These are phyloP conservation scores for Peromyscus eremicus DNA, from an alignment of 2,797 vertebrate genomes.

Conservation along the genomic window DNA sequence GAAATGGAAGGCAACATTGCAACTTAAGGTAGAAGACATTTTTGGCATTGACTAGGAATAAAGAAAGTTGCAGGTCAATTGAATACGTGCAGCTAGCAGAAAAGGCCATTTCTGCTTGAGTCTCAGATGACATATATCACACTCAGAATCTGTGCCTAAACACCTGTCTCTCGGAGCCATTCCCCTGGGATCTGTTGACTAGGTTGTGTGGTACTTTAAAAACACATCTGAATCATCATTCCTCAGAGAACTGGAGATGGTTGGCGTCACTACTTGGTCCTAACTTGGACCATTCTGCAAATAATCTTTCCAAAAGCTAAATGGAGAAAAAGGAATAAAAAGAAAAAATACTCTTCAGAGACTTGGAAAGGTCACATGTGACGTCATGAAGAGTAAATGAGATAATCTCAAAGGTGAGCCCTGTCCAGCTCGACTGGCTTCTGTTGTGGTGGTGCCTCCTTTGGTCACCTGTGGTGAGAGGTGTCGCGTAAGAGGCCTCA, in stretches of 20 bases:
- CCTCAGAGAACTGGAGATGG: constrained; percentile 67
- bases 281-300: constrained; percentile 75
- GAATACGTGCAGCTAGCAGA: constrained; percentile 40
- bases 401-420: constrained; percentile 47
- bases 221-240: constrained; percentile 75
- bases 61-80: neutral
- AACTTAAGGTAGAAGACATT: neutral
- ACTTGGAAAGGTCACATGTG: constrained; percentile 80
- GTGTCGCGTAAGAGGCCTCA: constrained; percentile 62
- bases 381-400: constrained; percentile 66
- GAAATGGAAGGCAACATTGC: constrained; percentile 12
- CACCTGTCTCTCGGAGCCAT: constrained; percentile 66
- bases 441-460: constrained; percentile 4
- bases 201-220: constrained; percentile 58
- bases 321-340: constrained; percentile 70
- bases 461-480: constrained; percentile 68
- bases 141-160: constrained; percentile 69
- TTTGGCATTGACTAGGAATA: constrained; percentile 22
- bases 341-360: constrained; percentile 66
- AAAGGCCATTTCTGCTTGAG: constrained; percentile 40
- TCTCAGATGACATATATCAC: constrained; percentile 48
- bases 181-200: constrained; percentile 66
- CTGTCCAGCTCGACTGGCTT: neutral
- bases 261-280: constrained; percentile 71
- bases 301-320: constrained; percentile 81